Percentiles rank a stretch among this genome's conserved stretches.
Evolutionary conservation across 2,888 invertebrate species (phyloP).

Genomic region (Pandemis corylana): DNA sequence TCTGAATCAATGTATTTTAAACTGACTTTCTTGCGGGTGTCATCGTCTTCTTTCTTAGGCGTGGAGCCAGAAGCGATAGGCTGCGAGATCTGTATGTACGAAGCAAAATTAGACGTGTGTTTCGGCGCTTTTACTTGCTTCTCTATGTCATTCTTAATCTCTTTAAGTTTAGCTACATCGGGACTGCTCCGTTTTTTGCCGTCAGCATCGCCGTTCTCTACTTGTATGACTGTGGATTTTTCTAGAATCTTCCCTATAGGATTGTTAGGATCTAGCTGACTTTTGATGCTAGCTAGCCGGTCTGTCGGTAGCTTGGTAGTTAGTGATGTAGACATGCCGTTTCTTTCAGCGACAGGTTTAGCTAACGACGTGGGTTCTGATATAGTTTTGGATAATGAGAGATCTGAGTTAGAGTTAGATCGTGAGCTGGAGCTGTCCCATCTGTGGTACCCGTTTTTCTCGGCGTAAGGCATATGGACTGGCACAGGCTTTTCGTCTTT

Average conservation of each 20-base stretch:
- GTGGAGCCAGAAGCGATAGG: constrained; percentile 77
- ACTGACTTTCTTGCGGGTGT: constrained; percentile 59
- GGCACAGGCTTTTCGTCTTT: constrained; percentile 79
- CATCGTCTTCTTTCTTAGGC: constrained; percentile 61
- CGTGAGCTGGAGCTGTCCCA: constrained; percentile 73
- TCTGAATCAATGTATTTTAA: constrained; percentile 76
- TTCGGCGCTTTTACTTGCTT: constrained; percentile 79
- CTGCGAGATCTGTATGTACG: constrained; percentile 85
- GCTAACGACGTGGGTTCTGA: constrained; percentile 75
- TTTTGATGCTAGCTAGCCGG: constrained; percentile 77
- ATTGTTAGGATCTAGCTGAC: constrained; percentile 80
- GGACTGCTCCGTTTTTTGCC: constrained; percentile 57
- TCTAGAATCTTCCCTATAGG: constrained; percentile 82
- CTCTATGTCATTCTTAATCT: constrained; percentile 72
- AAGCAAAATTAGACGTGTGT: constrained; percentile 86
- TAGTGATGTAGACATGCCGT: constrained; percentile 69
- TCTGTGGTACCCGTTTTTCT: constrained; percentile 71
- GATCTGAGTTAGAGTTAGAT: constrained; percentile 74
- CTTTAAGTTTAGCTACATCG: constrained; percentile 59
- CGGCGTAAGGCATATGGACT: constrained; percentile 74
- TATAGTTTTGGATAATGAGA: constrained; percentile 77
- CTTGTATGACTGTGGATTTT: constrained; percentile 80
- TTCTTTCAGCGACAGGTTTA: constrained; percentile 67
- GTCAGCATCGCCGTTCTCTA: constrained; percentile 74
- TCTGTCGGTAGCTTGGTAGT: constrained; percentile 73